Base-by-base conservation (phyloP, 2,113 vertebrate genomes). In the Bostrychus sinensis region DNA sequence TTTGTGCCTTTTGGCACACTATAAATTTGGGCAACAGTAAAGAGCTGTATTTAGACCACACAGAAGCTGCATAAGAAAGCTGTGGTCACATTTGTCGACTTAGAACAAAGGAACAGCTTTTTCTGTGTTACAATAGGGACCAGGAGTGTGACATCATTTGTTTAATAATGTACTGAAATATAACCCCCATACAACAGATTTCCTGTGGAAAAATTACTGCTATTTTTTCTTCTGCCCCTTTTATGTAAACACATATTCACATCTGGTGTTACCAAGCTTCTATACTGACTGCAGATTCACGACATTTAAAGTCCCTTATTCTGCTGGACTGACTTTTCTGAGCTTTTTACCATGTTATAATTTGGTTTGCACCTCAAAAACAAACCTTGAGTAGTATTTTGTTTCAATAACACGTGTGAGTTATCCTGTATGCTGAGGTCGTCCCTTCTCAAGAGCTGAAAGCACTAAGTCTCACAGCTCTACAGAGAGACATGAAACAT, bases 101-200 rank as follows among this genome's bases (percentile, higher is more conserved):
- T 70, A 82, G 75, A 78, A 87, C 71, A 82, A 79, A 87, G 75
- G 51, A 82, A 51, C 67, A 67, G 62, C 69, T 79, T 75, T 83
- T 67, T 51, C 63, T 84, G 22, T 34, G 32, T 83, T 70, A 74
- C 77, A 84, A 78, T 70, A 45, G 53, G 42, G 64, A 57, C 6
- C 34, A 54, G 38, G 64, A 28, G 55, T 42, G 42, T 87, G 83
- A 88, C 81, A 77, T 83, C 71, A 86, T 56, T 63, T 62, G 63
- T 80, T 81, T 87, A 71, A 56, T 75, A 48, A 23, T 73, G 50
- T 36, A 14, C 64, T 73, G 34, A 73, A 48, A 65, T 58, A 46
- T 53, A 77, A 23, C 42, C 38, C 38, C 38, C 39, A 45, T 26
- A 48, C 36, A 55, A 30, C 41, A 1, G 28, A 38, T 46, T 71